Evolutionary conservation across 2,113 vertebrate species (phyloP).

Genomic region (Hippocampus abdominalis): DNA sequence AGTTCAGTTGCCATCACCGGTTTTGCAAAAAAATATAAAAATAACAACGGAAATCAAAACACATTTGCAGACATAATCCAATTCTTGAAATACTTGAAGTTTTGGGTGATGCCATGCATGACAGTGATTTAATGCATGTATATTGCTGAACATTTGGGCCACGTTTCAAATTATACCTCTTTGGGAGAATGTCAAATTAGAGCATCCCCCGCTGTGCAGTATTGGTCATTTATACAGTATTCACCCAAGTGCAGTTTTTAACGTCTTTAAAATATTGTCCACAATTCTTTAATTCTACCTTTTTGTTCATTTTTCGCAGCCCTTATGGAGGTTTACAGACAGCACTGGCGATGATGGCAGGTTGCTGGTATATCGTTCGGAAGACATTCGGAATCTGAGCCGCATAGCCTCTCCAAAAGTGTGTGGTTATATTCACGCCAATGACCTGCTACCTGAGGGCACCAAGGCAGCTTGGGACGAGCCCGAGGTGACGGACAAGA

Average conservation of each 20-base stretch:
- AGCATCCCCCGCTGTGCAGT: too few species aligned
- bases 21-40: too few species aligned
- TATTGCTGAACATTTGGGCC: too few species aligned
- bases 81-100: too few species aligned
- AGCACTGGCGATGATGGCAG: constrained; percentile 78
- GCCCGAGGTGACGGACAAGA: not conserved
- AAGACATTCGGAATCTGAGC: constrained; percentile 90
- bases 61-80: too few species aligned
- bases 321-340: constrained; percentile 90
- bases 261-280: not conserved
- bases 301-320: constrained; percentile 55
- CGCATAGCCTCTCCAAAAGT: constrained; percentile 87
- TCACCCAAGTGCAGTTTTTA: not conserved
- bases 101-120: too few species aligned
- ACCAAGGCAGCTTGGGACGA: constrained; percentile 35
- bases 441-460: constrained; percentile 73
- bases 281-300: not conserved
- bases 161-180: too few species aligned
- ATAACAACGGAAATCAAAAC: too few species aligned
- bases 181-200: too few species aligned
- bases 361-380: constrained; percentile 89
- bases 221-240: too few species aligned
- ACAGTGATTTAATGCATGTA: too few species aligned
- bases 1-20: too few species aligned
- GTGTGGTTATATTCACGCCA: constrained; percentile 84